These are phyloP conservation scores for Gallinago stenura DNA, from an alignment of 2,797 vertebrate species.

Conservation along the genomic window DNA sequence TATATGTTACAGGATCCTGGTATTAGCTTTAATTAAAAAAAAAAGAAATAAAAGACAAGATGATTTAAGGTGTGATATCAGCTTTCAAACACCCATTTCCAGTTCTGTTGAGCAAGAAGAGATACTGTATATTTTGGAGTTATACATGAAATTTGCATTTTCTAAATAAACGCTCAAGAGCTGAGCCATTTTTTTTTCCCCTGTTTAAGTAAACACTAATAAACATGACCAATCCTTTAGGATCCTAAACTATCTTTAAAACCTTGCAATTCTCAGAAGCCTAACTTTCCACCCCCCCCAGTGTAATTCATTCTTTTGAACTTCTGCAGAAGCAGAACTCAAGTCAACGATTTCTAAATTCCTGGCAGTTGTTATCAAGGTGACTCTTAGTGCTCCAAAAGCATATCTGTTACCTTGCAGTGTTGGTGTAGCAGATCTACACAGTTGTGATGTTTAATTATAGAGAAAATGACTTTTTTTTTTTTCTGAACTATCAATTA, in stretches of 20 bases:
- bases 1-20: constrained; percentile 63
- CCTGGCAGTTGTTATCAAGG: constrained; percentile 31
- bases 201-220: not conserved
- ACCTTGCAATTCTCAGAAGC: constrained; percentile 16
- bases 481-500: not conserved
- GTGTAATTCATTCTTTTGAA: constrained; percentile 53
- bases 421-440: not conserved
- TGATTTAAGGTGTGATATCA: constrained; percentile 41
- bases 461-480: not conserved
- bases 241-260: not conserved
- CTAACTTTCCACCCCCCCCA: not conserved
- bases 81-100: constrained; percentile 56
- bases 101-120: constrained; percentile 31
- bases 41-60: not conserved
- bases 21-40: constrained; percentile 74
- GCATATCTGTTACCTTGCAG: not conserved
- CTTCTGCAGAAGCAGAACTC: constrained; percentile 19
- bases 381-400: not conserved
- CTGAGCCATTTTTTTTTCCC: not conserved
- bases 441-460: not conserved
- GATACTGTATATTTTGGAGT: not conserved
- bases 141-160: constrained; percentile 42
- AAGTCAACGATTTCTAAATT: constrained; percentile 27
- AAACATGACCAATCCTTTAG: too few relatives aligned
- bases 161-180: constrained; percentile 1